These are phyloP conservation scores for Xylocopa sonorina DNA, from an alignment of 1,140 invertebrate genomes.

Conservation along the genomic window DNA sequence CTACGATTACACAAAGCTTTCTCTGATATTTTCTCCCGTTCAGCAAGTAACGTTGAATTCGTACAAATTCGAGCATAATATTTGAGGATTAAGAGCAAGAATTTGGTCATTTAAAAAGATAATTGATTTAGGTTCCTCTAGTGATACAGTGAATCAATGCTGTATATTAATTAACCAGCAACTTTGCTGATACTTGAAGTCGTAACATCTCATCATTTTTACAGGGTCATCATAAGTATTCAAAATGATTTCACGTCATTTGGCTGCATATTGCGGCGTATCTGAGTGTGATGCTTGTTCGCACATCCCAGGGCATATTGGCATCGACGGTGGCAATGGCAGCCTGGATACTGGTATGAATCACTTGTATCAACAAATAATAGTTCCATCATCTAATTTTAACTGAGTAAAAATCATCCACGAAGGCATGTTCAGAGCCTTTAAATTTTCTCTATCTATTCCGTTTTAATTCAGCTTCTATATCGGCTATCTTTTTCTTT, in stretches of 20 bases:
- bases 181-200: too few species aligned
- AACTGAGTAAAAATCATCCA: background rate
- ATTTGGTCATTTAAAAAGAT: too few species aligned
- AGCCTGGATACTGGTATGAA: constrained; percentile 25
- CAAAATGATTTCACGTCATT: constrained; percentile 32
- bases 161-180: too few species aligned
- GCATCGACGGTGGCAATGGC: constrained; percentile 29
- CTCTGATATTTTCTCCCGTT: background rate
- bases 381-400: background rate
- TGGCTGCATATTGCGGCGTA: constrained; percentile 2
- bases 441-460: too few species aligned
- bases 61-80: too few species aligned
- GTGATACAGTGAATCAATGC: too few species aligned
- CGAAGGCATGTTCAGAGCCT: too few species aligned
- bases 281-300: constrained; percentile 21
- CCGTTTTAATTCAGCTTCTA: too few species aligned
- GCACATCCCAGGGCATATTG: constrained; percentile 3
- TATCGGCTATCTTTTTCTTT: too few species aligned
- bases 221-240: constrained; percentile 14
- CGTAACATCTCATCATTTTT: background rate
- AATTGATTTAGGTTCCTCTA: too few species aligned
- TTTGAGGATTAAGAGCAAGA: too few species aligned
- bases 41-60: background rate
- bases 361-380: constrained; percentile 15
- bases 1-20: background rate